Conservation (phyloP, 2,888 invertebrate genomes). For the Platycheirus rosarum region DNA sequence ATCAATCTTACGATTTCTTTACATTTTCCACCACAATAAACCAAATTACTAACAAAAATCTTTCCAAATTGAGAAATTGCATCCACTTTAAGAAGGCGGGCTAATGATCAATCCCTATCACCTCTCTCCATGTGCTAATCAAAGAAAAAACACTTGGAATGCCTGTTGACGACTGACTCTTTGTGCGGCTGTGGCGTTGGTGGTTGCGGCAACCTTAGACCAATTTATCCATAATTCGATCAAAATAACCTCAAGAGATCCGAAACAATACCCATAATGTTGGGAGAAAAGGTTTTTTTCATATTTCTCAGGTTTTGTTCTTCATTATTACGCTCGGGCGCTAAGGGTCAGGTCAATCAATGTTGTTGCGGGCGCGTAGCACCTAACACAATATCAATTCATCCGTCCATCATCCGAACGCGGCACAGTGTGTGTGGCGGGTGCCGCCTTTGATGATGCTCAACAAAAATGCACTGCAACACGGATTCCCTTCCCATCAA, state of each 20-base stretch:
- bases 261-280: slow-evolving; percentile 54
- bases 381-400: slow-evolving; percentile 62
- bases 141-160: slow-evolving; percentile 38
- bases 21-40: slow-evolving; percentile 4
- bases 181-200: slow-evolving; percentile 4
- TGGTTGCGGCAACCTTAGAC: slow-evolving; percentile 39
- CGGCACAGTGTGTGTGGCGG: slow-evolving; percentile 69
- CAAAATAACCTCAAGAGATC: slow-evolving; percentile 60
- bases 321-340: slow-evolving; percentile 48
- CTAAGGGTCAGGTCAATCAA: slow-evolving; percentile 72
- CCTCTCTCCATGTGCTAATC: slow-evolving; percentile 42
- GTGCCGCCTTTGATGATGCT: slow-evolving; percentile 64
- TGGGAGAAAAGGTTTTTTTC: slow-evolving; percentile 42
- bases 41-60: slow-evolving; percentile 16
- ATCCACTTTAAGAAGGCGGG: slow-evolving; percentile 42
- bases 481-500: slow-evolving; percentile 64
- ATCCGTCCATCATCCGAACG: slow-evolving; percentile 46
- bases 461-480: slow-evolving; percentile 57
- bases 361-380: slow-evolving; percentile 68
- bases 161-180: slow-evolving; percentile 28
- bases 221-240: slow-evolving; percentile 69
- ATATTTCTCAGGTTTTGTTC: neutral
- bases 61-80: slow-evolving; percentile 54
- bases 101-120: slow-evolving; percentile 61
- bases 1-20: slow-evolving; percentile 5